Evolutionary conservation across 2,888 invertebrate genomes (phyloP).

Genomic region (Octodonta nipae): DNA sequence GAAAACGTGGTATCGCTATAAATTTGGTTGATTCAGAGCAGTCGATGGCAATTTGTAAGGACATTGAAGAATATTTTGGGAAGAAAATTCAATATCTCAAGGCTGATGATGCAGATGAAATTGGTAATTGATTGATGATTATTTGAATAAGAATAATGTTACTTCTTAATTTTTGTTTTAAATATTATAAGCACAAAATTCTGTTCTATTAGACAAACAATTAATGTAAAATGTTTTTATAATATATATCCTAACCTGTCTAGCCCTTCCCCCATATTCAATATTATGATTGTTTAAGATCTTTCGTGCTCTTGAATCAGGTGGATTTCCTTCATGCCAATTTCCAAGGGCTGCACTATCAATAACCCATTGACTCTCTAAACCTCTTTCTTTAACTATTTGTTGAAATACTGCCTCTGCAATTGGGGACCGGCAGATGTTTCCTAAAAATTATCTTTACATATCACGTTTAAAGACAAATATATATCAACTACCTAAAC

Average conservation of each 20-base stretch:
- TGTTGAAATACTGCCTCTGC: conserved; percentile 84
- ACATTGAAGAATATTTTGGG: conserved; percentile 81
- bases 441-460: conserved; percentile 47
- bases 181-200: neutral
- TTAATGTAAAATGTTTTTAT: no score
- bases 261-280: conserved; percentile 60
- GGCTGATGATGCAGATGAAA: conserved; percentile 83
- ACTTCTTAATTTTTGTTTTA: neutral
- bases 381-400: conserved; percentile 52
- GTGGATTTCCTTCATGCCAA: conserved; percentile 77
- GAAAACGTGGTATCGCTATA: conserved; percentile 91
- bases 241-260: conserved; percentile 52
- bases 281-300: conserved; percentile 62
- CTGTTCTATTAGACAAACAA: no score
- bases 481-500: conserved; percentile 20
- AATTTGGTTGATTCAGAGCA: conserved; percentile 78
- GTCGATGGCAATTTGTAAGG: conserved; percentile 57
- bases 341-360: conserved; percentile 82
- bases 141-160: neutral
- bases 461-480: neutral
- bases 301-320: conserved; percentile 63
- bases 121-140: no score
- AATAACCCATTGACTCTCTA: conserved; percentile 59
- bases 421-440: conserved; percentile 90
- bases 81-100: conserved; percentile 70